These are phyloP conservation scores for Aphelinus certus DNA, from an alignment of 1,140 invertebrate genomes.

Conservation along the genomic window DNA sequence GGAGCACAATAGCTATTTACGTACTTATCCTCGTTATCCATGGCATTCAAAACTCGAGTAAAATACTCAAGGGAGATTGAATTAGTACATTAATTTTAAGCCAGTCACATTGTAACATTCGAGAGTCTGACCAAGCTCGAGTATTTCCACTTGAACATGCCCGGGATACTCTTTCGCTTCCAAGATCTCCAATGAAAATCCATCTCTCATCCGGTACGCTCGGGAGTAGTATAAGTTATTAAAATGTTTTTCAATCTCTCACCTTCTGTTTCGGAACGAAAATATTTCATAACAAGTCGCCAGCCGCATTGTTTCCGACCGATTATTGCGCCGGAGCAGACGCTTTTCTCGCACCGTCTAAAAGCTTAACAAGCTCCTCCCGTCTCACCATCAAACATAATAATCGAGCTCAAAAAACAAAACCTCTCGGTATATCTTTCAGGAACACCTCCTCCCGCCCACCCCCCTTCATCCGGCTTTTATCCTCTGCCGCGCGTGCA, in stretches of 20 bases:
- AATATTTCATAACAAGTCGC: not conserved
- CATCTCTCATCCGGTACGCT: too few relatives aligned
- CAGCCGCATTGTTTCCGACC: slow-evolving; percentile 9
- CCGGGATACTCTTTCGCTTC: too few relatives aligned
- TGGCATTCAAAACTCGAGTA: too few relatives aligned
- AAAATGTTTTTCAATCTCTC: not conserved
- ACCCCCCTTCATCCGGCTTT: not conserved
- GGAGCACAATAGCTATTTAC: too few relatives aligned
- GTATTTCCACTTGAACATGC: too few relatives aligned
- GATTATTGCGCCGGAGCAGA: not conserved
- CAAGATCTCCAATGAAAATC: too few relatives aligned
- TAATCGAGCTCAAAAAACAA: slow-evolving; percentile 11
- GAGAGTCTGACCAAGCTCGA: too few relatives aligned
- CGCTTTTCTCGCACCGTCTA: not conserved
- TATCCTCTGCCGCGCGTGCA: not conserved
- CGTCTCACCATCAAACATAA: slow-evolving; percentile 10
- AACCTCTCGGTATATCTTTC: slow-evolving; percentile 10
- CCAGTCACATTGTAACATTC: too few relatives aligned
- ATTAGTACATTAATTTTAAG: too few relatives aligned
- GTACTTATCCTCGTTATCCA: too few relatives aligned
- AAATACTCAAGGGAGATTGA: too few relatives aligned
- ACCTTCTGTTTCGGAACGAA: not conserved
- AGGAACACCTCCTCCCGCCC: not conserved
- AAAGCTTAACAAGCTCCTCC: slow-evolving; percentile 7
- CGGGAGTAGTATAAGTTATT: too few relatives aligned